Evolutionary conservation across 2,113 vertebrate species (phyloP), one percentile per base, ranked within the genome.

Genomic region (Pongo pygmaeus): DNA sequence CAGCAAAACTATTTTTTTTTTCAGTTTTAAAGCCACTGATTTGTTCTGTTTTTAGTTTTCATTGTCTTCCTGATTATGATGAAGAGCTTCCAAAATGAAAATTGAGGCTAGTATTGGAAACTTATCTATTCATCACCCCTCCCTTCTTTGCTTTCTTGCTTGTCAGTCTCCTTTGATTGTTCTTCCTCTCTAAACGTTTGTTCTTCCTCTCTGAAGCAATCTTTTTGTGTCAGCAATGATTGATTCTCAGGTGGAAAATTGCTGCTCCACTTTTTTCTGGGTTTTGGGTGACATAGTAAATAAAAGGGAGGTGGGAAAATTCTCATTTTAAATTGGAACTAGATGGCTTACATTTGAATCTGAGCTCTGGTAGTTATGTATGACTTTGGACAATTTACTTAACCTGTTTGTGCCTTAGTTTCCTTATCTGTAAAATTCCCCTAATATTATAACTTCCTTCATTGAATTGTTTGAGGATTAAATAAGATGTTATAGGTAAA

Each of bases 1-100:
- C 22, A 72, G 38, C 1, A 59, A 86, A 93, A 85, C 40, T 7
- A 32, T 86, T 85, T 77, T 80, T 92, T 9, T 92, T 96, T 97
- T 97, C 22, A 83, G 35, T 61, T 86, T n/a, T 85, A 86, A 86
- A 94, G 13, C 52, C 55, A 59, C 23, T 40, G 48, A 35, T 88
- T 89, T 85, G 35, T 85, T 89, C 40, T 70, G 14, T 12, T 52
- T 88, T 84, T 35, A 69, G 79, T 40, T 75, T 96, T 96, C n/a
- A 22, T 74, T 88, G 43, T 90, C 52, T 81, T 89, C 35, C 27
- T 96, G 61, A 92, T 67, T 67, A n/a, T 1, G 89, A 46, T 38
- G 12, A 89, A 91, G 35, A 92, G 25, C n/a, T 43, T 94, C 72
- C 57, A 84, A 74, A 84, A 5, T 64, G 30, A 96, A 48, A 61